These are phyloP conservation scores for Trichosurus vulpecula DNA, from an alignment of 2,797 vertebrate genomes.

Conservation along the genomic window DNA sequence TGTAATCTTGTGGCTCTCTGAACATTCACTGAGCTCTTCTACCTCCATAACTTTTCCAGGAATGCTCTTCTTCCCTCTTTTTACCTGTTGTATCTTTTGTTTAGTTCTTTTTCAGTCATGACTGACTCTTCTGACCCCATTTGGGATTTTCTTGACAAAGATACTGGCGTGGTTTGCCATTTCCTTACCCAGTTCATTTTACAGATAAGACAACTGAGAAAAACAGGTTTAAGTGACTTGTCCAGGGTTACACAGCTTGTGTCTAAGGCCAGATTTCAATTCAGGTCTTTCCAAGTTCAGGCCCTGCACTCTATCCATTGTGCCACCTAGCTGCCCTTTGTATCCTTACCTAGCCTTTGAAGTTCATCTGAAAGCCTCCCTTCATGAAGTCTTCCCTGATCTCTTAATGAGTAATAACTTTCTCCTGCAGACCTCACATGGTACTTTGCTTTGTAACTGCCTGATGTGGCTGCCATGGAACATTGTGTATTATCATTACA, in stretches of 20 bases:
- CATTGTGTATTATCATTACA: background rate
- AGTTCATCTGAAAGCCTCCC: background rate
- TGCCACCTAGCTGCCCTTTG: too few relatives aligned
- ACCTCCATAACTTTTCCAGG: background rate
- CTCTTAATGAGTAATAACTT: background rate
- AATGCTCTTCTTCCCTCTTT: background rate
- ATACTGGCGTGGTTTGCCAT: background rate
- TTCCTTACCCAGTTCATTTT: background rate
- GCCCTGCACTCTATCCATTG: background rate
- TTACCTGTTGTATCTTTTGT: background rate
- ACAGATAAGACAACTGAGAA: background rate
- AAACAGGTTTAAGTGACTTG: background rate
- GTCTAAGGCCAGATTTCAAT: background rate
- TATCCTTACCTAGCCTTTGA: background rate
- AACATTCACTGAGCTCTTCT: background rate
- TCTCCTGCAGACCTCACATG: background rate
- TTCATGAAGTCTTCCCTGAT: background rate
- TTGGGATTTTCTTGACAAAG: background rate
- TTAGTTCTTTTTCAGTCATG: background rate
- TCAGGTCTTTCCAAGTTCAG: background rate
- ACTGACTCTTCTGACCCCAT: background rate
- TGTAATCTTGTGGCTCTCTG: background rate
- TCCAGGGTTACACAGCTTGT: background rate
- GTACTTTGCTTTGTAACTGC: background rate
- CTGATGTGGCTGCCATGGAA: background rate